A percentile compares a stretch with the other conserved stretches of the same genome.
phyloP scores from a whole-genome alignment of 2,113 vertebrate genomes.

The Hiodon tergisus region DNA sequence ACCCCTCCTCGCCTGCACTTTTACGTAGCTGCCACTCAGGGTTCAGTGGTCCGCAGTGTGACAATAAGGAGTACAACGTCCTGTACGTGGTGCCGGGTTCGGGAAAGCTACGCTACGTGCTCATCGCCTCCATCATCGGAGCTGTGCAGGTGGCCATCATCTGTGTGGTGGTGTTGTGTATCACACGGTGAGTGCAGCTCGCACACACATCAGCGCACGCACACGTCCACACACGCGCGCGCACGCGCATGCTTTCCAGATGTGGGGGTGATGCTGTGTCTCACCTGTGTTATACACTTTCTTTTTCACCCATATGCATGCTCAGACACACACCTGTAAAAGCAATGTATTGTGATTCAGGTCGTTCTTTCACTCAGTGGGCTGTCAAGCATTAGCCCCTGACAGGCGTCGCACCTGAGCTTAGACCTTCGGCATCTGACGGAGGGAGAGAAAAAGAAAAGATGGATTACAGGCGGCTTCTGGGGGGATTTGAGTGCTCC shows the following conservation, averaged over 20 bases:
- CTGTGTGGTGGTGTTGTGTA: constrained; percentile 97
- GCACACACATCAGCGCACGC: neutral
- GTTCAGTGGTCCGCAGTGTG: constrained; percentile 93
- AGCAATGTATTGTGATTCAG: neutral
- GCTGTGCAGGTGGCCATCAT: constrained; percentile 98
- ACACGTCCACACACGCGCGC: neutral
- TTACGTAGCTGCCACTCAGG: constrained; percentile 84
- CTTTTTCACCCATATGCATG: no score
- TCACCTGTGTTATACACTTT: no score
- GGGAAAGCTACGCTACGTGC: constrained; percentile 92
- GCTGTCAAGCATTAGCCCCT: no score
- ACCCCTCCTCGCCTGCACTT: constrained; percentile 33
- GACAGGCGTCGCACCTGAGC: no score
- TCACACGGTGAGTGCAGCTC: constrained; percentile 81
- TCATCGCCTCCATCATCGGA: constrained; percentile 97
- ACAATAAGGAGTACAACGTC: constrained; percentile 97
- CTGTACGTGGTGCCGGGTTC: constrained; percentile 95
- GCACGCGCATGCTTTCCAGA: neutral
- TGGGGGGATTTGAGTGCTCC: no score
- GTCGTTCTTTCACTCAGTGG: no score
- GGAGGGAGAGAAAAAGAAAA: no score
- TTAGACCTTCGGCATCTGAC: no score
- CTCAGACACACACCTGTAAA: neutral
- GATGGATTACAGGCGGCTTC: no score
- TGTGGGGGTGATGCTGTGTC: neutral